Conservation (phyloP, 2,797 vertebrate species). For the Psittacula derbiana region DNA sequence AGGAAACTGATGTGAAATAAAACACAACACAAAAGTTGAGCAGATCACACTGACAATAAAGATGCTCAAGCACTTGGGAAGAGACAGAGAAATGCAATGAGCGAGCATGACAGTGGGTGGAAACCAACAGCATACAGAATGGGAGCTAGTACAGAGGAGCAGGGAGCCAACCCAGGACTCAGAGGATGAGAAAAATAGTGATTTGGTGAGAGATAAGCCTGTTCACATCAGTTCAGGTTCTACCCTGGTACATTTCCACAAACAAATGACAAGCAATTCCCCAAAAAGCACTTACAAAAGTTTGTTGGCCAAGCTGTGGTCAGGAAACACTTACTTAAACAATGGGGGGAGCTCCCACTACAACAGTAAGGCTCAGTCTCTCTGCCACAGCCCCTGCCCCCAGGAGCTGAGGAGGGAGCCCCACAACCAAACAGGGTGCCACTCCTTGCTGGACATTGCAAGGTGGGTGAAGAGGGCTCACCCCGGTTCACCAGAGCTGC, state of each 20-base stretch:
- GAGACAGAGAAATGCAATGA: neutral
- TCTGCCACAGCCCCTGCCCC: neutral
- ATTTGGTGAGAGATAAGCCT: too few species aligned
- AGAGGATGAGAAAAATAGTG: neutral
- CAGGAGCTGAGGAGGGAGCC: neutral
- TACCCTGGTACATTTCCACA: neutral
- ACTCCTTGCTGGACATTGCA: rapidly evolving
- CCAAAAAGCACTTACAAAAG: neutral
- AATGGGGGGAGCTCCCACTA: rapidly evolving
- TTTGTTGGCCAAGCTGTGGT: neutral
- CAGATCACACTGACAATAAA: neutral
- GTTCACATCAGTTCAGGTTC: neutral
- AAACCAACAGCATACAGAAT: neutral
- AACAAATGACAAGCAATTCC: neutral
- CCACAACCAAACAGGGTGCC: neutral
- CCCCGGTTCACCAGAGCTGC: rapidly evolving
- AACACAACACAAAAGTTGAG: neutral
- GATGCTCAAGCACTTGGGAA: neutral
- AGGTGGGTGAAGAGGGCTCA: neutral
- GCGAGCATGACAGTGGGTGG: rapidly evolving
- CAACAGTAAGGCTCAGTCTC: rapidly evolving
- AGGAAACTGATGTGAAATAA: neutral
- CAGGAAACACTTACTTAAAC: neutral
- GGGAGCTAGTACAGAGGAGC: rapidly evolving
- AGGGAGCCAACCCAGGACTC: neutral